A percentile compares a stretch with the other conserved stretches of the same genome.
These are phyloP conservation scores for Gadopsis marmoratus DNA, from an alignment of 2,797 vertebrate genomes.

Conservation along the genomic window DNA sequence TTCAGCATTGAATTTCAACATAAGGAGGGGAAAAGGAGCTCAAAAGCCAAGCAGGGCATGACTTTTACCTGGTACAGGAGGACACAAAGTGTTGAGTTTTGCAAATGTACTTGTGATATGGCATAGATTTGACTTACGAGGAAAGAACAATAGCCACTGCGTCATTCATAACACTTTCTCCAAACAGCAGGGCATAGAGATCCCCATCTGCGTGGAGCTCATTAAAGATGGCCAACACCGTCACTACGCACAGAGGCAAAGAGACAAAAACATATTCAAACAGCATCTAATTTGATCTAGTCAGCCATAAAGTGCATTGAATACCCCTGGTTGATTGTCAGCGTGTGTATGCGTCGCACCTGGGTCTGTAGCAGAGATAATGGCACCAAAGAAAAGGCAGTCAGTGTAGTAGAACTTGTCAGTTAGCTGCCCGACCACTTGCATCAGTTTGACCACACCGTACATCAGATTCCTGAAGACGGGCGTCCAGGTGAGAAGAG, in stretches of 20 bases:
- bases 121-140: slow-evolving; percentile 87
- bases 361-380: slow-evolving; percentile 98
- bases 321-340: too few species aligned
- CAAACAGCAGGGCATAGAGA: slow-evolving; percentile 98
- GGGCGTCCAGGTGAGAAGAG: background rate
- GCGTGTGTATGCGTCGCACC: slow-evolving; percentile 77
- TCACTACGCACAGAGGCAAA: slow-evolving; percentile 83
- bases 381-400: slow-evolving; percentile 97
- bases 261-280: slow-evolving; percentile 1
- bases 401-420: slow-evolving; percentile 99
- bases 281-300: background rate
- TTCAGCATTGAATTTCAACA: slow-evolving; percentile 57
- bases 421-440: slow-evolving; percentile 91
- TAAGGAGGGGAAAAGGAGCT: slow-evolving; percentile 9
- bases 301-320: background rate
- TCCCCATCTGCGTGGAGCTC: slow-evolving; percentile 97
- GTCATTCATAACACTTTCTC: slow-evolving; percentile 97
- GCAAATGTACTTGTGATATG: background rate
- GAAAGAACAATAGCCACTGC: slow-evolving; percentile 97
- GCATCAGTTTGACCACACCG: slow-evolving; percentile 97
- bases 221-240: slow-evolving; percentile 97
- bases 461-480: slow-evolving; percentile 95
- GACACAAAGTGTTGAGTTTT: background rate
- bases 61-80: background rate
- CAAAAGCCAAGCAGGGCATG: background rate